phyloP scores from a whole-genome alignment of 1,140 invertebrate genomes.

The Oryzaephilus surinamensis region DNA sequence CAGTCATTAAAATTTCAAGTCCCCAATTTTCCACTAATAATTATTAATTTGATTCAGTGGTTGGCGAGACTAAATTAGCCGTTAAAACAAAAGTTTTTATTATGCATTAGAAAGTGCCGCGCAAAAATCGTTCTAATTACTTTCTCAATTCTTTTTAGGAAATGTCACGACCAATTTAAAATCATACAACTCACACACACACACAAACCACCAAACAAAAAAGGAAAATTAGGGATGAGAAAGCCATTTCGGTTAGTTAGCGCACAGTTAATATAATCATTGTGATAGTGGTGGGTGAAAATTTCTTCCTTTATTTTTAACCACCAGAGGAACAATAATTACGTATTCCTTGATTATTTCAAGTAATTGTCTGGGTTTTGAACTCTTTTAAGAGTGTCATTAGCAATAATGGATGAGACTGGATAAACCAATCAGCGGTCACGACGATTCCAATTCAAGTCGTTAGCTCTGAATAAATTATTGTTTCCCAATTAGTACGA shows the following conservation, averaged over 20 bases:
- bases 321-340: conserved; percentile 22
- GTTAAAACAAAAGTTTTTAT: conserved; percentile 24
- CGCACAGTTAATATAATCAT: no score
- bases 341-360: conserved; percentile 27
- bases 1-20: no score
- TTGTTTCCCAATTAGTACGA: conserved; percentile 33
- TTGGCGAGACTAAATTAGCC: conserved; percentile 25
- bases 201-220: no score
- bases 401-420: conserved; percentile 31
- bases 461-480: conserved; percentile 32
- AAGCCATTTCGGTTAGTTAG: conserved; percentile 2
- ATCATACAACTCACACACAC: no score
- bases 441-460: conserved; percentile 18
- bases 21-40: no score
- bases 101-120: conserved; percentile 19
- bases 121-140: conserved; percentile 27
- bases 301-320: conserved; percentile 30
- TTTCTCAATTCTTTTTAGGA: conserved; percentile 26
- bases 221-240: conserved; percentile 19
- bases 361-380: conserved; percentile 19
- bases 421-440: conserved; percentile 21
- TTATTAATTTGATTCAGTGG: conserved; percentile 17
- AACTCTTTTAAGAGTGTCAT: conserved; percentile 27
- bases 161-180: conserved; percentile 23
- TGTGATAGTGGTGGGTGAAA: no score